Conservation (phyloP, 92 coral and sea anemone genomes). For the Bergia puertoricense region DNA sequence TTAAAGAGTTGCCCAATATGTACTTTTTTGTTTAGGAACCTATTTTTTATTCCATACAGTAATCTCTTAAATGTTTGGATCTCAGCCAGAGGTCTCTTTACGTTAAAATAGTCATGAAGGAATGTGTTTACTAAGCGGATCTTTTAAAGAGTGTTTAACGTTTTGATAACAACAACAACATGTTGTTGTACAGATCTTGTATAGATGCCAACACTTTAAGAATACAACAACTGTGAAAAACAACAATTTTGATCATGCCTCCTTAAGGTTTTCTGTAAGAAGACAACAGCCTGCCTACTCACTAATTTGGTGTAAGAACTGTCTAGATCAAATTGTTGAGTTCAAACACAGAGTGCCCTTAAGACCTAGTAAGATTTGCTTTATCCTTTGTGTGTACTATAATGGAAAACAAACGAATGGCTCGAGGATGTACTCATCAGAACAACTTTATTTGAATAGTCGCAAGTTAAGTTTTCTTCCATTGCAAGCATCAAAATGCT, state of each 20-base stretch:
- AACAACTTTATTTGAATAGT: background rate
- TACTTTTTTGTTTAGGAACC: background rate
- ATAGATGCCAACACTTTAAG: background rate
- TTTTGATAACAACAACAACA: background rate
- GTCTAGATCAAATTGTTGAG: background rate
- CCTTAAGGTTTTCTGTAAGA: background rate
- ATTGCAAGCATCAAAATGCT: too few species aligned
- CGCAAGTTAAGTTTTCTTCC: background rate
- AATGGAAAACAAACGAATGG: background rate
- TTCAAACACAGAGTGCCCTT: background rate
- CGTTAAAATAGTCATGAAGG: constrained; percentile 19
- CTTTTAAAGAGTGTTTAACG: background rate
- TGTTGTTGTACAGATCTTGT: background rate
- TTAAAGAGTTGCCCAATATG: background rate
- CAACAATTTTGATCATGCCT: too few species aligned
- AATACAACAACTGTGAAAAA: too few species aligned
- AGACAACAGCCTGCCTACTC: background rate
- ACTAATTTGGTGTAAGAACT: background rate
- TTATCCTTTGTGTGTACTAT: too few species aligned
- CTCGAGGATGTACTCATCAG: background rate
- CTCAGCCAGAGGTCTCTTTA: background rate
- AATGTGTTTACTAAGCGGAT: constrained; percentile 19
- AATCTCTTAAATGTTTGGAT: constrained; percentile 30
- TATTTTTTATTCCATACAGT: constrained; percentile 12
- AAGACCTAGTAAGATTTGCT: background rate